Evolutionary conservation across 2,797 vertebrate genomes (phyloP), one percentile per base, ranked within the genome.

Genomic region (Myotis planiceps): DNA sequence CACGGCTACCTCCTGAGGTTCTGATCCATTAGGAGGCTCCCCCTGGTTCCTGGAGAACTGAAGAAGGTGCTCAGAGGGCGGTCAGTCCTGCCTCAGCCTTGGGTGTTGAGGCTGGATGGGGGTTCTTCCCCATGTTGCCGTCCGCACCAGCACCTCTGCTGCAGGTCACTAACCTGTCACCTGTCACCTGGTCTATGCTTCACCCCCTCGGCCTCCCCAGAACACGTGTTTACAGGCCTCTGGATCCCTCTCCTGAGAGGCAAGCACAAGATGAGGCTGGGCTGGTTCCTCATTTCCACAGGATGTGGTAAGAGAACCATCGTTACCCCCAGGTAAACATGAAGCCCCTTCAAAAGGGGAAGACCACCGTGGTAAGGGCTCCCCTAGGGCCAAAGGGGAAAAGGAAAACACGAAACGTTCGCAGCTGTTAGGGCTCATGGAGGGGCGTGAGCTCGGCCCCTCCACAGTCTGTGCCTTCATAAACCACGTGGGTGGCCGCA

Each of bases 391-490:
- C 15, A 27, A 78, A 85, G 87, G 85, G 32, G 19, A 49, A 16
- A 69, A 42, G 45, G 32, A 42, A 72, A 47, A 55, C 60, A 23
- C 3, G 39, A 51, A 23, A 7, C 0, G 14, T 76, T 21, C 32
- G 39, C 9, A 5, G 63, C 86, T 32, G 0, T 1, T 47, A 65
- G 55, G 88, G 42, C 21, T 72, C 0, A 5, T 6, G 51, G 79
- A 53, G 51, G 71, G 76, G 18, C 3, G 0, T 0, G 29, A 13
- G 58, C 23, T 14, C 9, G 1, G 72, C 18, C 60, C 58, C 58
- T 21, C 53, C 86, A 90, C 49, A 6, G 71, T 45, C 75, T 15
- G 69, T 89, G 95, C 97, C 95, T 94, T 96, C 25, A 23, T 25
- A 27, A 34, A 21, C 45, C 3, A 0, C 1, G 7, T 18, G 8